Evolutionary conservation across 92 coral and sea anemone genomes (phyloP).

Genomic region (Actinostola sp.): DNA sequence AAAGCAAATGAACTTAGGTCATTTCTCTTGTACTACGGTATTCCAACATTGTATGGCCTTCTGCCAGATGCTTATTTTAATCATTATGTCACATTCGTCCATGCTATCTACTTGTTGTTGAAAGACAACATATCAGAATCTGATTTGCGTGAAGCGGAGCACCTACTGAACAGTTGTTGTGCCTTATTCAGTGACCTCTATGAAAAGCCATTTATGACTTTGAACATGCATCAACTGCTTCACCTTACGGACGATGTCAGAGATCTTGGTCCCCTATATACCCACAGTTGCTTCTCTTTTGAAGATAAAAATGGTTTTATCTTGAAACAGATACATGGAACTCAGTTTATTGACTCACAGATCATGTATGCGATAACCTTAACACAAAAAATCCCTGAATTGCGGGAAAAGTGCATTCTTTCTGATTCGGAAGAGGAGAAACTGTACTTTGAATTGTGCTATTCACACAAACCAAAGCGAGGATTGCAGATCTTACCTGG

Average conservation of each 20-base stretch:
- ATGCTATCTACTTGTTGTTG: conserved; percentile 36
- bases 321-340: conserved; percentile 43
- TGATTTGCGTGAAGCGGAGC: conserved; percentile 34
- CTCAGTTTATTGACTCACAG: conserved; percentile 54
- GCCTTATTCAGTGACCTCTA: conserved; percentile 15
- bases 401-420: conserved; percentile 30
- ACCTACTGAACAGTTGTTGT: conserved; percentile 31
- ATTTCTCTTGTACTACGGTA: conserved; percentile 34
- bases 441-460: conserved; percentile 17
- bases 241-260: conserved; percentile 50
- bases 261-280: conserved; percentile 56
- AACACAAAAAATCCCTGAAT: conserved; percentile 44
- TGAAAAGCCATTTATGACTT: conserved; percentile 31
- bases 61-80: conserved; percentile 41
- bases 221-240: conserved; percentile 54
- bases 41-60: conserved; percentile 45
- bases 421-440: conserved; percentile 31
- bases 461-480: conserved; percentile 35
- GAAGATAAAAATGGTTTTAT: conserved; percentile 50
- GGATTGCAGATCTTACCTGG: conserved; percentile 5
- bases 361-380: conserved; percentile 39
- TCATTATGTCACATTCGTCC: conserved; percentile 26
- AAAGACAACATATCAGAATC: conserved; percentile 33
- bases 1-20: conserved; percentile 47
- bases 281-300: conserved; percentile 47